Evolutionary conservation across 2,888 invertebrate species (phyloP), one percentile per base, ranked within the genome.

Genomic region (Atrina japonica): DNA sequence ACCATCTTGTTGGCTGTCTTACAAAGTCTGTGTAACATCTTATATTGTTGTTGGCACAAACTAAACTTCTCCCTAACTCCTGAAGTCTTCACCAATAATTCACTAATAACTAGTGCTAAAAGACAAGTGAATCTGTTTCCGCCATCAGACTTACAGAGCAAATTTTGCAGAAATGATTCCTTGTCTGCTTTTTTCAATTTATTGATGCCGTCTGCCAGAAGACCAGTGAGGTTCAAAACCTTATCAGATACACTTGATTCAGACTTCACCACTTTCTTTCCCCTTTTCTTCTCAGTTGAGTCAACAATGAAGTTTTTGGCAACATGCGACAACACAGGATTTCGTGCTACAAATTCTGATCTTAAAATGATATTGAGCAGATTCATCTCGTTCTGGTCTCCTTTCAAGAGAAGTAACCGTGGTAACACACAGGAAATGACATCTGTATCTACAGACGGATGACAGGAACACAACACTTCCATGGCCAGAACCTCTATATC

Each of bases 51-150:
- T 25, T n/a, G 29, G 41, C 63, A 52, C 2, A 63, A n/a, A 41
- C 23, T 40, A 1, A 29, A 14, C 27, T 63, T 63, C 27, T 63
- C 63, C 27, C 29, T 63, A 25, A 52, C 52, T 25, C 49, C 68
- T 45, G 74, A 75, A 40, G 49, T 69, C 68, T 77, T 66, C 61
- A 70, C 16, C 45, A 76, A 45, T 23, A 77, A 25, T 30, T 66
- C n/a, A 55, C 72, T 73, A 2, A 79, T 49, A 16, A 70, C 64
- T 2, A 79, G 18, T 53, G 77, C 18, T 64, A 79, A 53, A 11
- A 79, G 55, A 64, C 70, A 73, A 2, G 68, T 35, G 9, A 59
- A 18, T 11, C 35, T 35, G 11, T 35, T 35, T 35, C 35, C 16
- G 23, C 23, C 27, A 23, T 9, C 23, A 52, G 18, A 52, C 7